Conservation (phyloP, 2,113 vertebrate species). For the Ptyas mucosa region DNA sequence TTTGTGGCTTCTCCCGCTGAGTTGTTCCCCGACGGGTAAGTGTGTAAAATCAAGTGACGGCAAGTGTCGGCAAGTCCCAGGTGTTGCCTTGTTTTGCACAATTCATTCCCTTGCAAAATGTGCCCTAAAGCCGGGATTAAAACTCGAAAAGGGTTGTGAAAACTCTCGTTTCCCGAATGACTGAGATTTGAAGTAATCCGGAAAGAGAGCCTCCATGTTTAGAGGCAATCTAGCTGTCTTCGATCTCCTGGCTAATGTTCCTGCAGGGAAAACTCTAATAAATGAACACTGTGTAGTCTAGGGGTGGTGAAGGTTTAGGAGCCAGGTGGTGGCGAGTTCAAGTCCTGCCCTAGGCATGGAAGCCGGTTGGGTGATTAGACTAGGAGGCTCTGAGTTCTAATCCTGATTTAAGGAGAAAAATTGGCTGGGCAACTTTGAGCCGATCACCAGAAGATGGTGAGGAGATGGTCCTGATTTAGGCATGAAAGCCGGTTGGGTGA, state of each 20-base stretch:
- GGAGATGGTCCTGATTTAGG: too few relatives aligned
- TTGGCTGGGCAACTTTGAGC: not conserved
- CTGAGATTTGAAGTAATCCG: not conserved
- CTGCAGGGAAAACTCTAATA: not conserved
- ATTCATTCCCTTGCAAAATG: not conserved
- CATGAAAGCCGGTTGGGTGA: too few relatives aligned
- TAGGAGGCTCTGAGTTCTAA: not conserved
- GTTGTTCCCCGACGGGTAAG: not conserved
- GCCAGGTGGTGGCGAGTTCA: not conserved
- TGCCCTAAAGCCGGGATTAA: not conserved
- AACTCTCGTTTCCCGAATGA: not conserved
- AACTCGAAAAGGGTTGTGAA: not conserved
- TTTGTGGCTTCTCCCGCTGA: not conserved
- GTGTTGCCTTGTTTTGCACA: not conserved
- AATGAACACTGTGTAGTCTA: not conserved
- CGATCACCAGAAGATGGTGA: too few relatives aligned
- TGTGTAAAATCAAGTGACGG: not conserved
- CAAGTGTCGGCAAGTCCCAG: not conserved
- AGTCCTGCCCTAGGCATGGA: not conserved
- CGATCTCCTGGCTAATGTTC: not conserved
- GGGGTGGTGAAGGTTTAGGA: not conserved
- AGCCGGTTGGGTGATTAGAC: not conserved
- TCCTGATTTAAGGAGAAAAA: not conserved
- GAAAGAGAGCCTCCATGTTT: not conserved
- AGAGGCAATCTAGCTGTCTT: not conserved